phyloP scores from a whole-genome alignment of 1,140 invertebrate species.

The Calephelis virginiensis region DNA sequence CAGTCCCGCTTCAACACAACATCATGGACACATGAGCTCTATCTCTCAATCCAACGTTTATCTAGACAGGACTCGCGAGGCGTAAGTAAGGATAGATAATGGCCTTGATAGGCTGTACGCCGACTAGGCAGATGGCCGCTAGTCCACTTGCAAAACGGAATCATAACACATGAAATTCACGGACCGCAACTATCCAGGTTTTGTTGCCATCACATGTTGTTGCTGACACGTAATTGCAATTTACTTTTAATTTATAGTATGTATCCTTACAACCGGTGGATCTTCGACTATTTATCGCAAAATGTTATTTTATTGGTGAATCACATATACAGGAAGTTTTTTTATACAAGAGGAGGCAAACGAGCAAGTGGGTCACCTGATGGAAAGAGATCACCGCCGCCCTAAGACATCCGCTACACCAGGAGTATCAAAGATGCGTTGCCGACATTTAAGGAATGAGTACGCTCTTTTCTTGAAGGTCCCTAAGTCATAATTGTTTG shows the following conservation, averaged over 20 bases:
- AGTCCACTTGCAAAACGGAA: constrained; percentile 30
- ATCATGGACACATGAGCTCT: constrained; percentile 14
- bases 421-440: no score
- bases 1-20: no score
- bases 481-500: no score
- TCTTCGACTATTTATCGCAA: constrained; percentile 34
- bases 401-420: no score
- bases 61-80: constrained; percentile 30
- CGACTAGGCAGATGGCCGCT: constrained; percentile 44
- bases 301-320: constrained; percentile 4
- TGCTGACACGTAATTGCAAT: constrained; percentile 42
- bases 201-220: constrained; percentile 40
- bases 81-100: constrained; percentile 37
- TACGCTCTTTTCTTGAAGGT: no score
- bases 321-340: no score
- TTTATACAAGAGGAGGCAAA: no score
- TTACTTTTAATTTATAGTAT: constrained; percentile 41
- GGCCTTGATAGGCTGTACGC: constrained; percentile 30
- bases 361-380: no score
- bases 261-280: constrained; percentile 26
- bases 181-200: constrained; percentile 37
- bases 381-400: no score
- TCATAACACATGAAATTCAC: constrained; percentile 52
- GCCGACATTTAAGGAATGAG: no score
- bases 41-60: constrained; percentile 32